Evolutionary conservation across 2,888 invertebrate species (phyloP), one percentile per base, ranked within the genome.

Genomic region (Linyphia triangularis): DNA sequence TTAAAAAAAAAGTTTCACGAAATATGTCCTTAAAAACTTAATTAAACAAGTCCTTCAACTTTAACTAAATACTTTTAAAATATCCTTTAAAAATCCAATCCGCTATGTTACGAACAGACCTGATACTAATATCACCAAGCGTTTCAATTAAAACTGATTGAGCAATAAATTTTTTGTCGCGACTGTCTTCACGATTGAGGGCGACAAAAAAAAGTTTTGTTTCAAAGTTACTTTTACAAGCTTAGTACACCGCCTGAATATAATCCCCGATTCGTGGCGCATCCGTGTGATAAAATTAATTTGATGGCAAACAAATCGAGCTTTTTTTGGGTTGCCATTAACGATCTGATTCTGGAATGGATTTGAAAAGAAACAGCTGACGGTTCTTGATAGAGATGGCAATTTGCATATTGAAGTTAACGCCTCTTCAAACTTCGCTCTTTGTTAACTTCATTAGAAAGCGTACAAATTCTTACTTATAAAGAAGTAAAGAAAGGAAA

Each of bases 361-460:
- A 7, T 57, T 13, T 28, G 28, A 72, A 72, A 73, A 22, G n/a
- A 7, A 70, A 6, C 70, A 70, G 16, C 70, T 70, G 43, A 70
- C 51, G 70, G 63, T 37, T n/a, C 37, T 33, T 3, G 75, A 63
- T 37, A 24, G 59, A 57, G 10, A 13, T 51, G 5, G 33, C 43
- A 70, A 70, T 70, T 70, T 70, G 70, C 70, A 70, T 70, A 70
- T 40, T 37, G 6, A 24, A 9, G 63, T 40, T 63, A 37, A 37
- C 77, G 51, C 19, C 24, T 33, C 22, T 61, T 77, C 24, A 33
- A 40, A 77, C 37, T 77, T 40, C 40, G n/a, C 37, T 77, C 37
- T 24, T 13, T 26, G 70, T 37, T 61, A 61, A 77, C 63, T 77
- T 77, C 77, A 63, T 77, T 77, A 77, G 16, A n/a, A 33, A 22